Evolutionary conservation across 2,113 vertebrate species (phyloP), one percentile per base, ranked within the genome.

Genomic region (Oriolus oriolus): DNA sequence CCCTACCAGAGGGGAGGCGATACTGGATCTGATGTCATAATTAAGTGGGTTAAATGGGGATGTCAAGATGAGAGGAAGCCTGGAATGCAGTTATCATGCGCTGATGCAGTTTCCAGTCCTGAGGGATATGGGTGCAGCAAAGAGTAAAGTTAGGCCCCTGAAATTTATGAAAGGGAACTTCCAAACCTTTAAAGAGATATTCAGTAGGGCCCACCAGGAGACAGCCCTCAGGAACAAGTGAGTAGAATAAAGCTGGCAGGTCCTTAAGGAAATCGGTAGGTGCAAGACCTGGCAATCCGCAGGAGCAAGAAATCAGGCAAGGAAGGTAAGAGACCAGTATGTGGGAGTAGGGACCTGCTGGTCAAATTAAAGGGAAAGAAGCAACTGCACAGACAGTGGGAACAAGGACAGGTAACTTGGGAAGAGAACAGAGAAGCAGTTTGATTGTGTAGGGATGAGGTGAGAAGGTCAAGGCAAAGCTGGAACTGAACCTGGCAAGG

Each of bases 1-100:
- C 7, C 10, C 24, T 21, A 7, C 16, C 8, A 66, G 9, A 27
- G 14, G 26, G 23, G 17, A 76, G 11, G 26, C 0, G 0, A 18
- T 7, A 31, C 17, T 35, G 26, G 8, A 10, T 42, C 42, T 57
- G 7, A 42, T 23, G 9, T 19, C 26, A 27, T 7, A 15, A 21
- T 16, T 26, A 47, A 31, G 18, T 3, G 10, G 80, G 31, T 1
- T 49, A 35, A 64, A 18, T 53, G 16, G 26, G 28, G 14, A 42
- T 10, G 4, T 42, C 35, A 49, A 64, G 30, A 15, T 35, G 27
- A 35, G 21, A 64, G 31, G 41, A 17, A 42, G 31, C 12, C 13
- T 35, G 49, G 47, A 33, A 61, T 41, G 54, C 15, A 35, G 30
- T 35, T 41, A 47, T 35, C 24, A 35, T 18, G 31, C 17, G 18